phyloP scores from a whole-genome alignment of 1,140 invertebrate species.

The Danaus melanippus region DNA sequence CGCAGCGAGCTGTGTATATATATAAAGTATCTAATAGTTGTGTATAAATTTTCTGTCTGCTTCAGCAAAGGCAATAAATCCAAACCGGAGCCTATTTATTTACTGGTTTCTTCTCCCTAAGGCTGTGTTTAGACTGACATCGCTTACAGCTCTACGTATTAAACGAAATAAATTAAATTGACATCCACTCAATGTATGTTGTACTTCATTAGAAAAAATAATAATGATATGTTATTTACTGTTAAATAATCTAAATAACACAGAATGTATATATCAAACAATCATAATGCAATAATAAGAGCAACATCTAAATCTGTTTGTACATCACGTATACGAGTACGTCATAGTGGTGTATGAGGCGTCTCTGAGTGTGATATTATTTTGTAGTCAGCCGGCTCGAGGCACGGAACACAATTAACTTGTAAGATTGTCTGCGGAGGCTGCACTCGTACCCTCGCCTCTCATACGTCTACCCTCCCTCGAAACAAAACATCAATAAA shows the following conservation, averaged over 20 bases:
- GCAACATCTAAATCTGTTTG: too few species aligned
- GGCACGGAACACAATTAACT: conserved; percentile 72
- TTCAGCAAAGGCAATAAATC: conserved; percentile 20
- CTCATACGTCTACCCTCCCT: conserved; percentile 62
- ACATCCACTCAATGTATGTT: too few species aligned
- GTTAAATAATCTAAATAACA: too few species aligned
- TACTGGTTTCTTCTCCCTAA: conserved; percentile 15
- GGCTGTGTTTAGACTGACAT: conserved; percentile 14
- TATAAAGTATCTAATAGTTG: conserved; percentile 3
- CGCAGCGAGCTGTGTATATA: too few species aligned
- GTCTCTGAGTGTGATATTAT: conserved; percentile 55
- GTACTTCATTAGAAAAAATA: too few species aligned
- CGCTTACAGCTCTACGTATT: too few species aligned
- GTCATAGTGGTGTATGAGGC: conserved; percentile 3
- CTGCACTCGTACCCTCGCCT: conserved; percentile 61
- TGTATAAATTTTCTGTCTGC: conserved; percentile 16
- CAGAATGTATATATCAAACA: too few species aligned
- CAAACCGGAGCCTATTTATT: conserved; percentile 17
- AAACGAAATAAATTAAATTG: too few species aligned
- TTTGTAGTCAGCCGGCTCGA: conserved; percentile 60
- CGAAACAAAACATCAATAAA: conserved; percentile 72
- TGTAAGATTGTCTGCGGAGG: conserved; percentile 71
- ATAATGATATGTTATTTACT: too few species aligned
- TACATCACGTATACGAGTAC: too few species aligned
- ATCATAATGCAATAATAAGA: too few species aligned